Evolutionary conservation across 1,140 invertebrate species (phyloP).

Genomic region (Aphis craccivora): DNA sequence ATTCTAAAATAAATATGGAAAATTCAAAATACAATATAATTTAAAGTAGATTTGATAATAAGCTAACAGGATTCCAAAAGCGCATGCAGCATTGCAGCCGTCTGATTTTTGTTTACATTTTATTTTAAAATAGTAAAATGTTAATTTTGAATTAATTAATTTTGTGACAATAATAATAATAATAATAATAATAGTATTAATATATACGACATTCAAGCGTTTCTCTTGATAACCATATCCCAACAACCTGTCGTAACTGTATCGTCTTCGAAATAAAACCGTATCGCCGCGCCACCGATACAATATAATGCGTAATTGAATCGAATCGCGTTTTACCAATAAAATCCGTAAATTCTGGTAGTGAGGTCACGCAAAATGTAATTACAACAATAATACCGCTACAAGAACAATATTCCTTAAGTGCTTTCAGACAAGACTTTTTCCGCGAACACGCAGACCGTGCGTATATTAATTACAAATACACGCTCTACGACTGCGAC

Average conservation of each 20-base stretch:
- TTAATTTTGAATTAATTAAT: no score
- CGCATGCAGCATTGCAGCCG: no score
- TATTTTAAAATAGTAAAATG: no score
- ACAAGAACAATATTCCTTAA: background rate
- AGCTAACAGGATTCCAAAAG: no score
- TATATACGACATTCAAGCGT: no score
- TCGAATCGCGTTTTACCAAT: background rate
- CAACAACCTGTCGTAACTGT: background rate
- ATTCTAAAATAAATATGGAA: no score
- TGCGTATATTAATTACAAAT: background rate
- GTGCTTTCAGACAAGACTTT: background rate
- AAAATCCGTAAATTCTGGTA: background rate
- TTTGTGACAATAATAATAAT: background rate
- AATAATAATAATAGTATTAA: background rate
- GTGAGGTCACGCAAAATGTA: background rate
- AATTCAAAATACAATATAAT: no score
- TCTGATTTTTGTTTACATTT: no score
- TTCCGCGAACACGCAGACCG: background rate
- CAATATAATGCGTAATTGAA: background rate
- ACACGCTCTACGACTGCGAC: background rate
- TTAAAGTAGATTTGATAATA: no score
- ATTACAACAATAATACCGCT: background rate
- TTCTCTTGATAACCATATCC: background rate
- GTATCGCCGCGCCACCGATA: background rate
- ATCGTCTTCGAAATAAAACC: background rate